phyloP scores from a whole-genome alignment of 2,797 vertebrate genomes.

The Ctenopoma multispine region DNA sequence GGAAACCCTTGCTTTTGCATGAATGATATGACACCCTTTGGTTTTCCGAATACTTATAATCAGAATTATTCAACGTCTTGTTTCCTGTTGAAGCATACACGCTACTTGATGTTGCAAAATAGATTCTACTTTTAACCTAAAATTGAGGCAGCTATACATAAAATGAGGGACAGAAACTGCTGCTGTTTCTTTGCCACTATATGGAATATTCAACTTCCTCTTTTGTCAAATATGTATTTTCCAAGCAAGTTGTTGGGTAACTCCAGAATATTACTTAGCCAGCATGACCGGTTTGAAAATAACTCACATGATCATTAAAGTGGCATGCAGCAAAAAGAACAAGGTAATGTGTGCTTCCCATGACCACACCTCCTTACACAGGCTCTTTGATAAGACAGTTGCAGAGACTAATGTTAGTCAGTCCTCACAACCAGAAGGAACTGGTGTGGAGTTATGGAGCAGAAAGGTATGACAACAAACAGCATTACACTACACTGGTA shows the following conservation, averaged over 20 bases:
- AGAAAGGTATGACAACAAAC: slow-evolving; percentile 50
- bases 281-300: background rate
- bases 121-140: rapidly evolving
- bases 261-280: background rate
- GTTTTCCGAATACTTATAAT: background rate
- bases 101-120: slow-evolving; percentile 4
- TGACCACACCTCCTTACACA: slow-evolving; percentile 55
- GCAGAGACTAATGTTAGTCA: background rate
- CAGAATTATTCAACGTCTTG: background rate
- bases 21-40: background rate
- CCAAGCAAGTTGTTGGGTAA: slow-evolving; percentile 45
- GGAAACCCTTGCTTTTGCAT: background rate
- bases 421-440: background rate
- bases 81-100: background rate
- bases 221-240: slow-evolving; percentile 48
- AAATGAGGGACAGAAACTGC: background rate
- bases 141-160: background rate
- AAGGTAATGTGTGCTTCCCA: slow-evolving; percentile 56
- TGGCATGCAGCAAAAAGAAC: slow-evolving; percentile 17
- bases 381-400: slow-evolving; percentile 26
- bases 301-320: background rate
- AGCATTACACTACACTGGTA: background rate
- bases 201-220: slow-evolving; percentile 48
- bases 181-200: background rate
- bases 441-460: slow-evolving; percentile 41